Evolutionary conservation across 2,797 vertebrate species (phyloP), one percentile per base, ranked within the genome.

Genomic region (Sebastes vulpes): DNA sequence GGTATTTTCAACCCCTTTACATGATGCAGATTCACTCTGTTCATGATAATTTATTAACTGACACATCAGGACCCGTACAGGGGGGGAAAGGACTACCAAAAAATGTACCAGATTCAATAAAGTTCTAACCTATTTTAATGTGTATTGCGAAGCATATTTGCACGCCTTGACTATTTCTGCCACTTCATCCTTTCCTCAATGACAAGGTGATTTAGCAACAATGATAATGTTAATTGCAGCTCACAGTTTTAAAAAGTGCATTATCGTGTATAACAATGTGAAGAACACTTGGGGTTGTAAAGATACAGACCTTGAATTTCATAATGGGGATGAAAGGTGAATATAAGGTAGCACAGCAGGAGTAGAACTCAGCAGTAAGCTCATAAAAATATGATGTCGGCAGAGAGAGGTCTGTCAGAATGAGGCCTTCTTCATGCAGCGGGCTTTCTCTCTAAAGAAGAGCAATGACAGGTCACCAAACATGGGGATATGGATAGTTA

Each of bases 1-100:
- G 83, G 65, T 90, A 85, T 94, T 91, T 94, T 89, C 79, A 90
- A 75, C 79, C 75, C 76, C 76, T 90, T 92, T 85, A 90, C 79
- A 82, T 82, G 71, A 84, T 70, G 70, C 84, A 86, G 86, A 82
- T 72, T 80, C 28, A 60, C 68, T 87, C 74, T 91, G 82, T 85
- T 84, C 67, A 64, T 75, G 32, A 81, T 82, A 38, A 75, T 88
- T 87, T 82, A 85, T 81, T 76, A 23, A 77, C 35, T 59, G 38
- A 83, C 50, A 80, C 71, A 80, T 82, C 84, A 86, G 57, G 82
- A 78, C 64, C 59, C 20, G 10, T 23, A 56, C 3, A 3, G 56
- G 20, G 64, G 66, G 32, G 20, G 23, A 75, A 79, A 87, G 60
- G 63, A 83, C 63, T 59, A 93, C 84, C 81, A 90, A 92, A 89